Conservation (phyloP, 2,888 invertebrate species). For the Tholera decimalis region DNA sequence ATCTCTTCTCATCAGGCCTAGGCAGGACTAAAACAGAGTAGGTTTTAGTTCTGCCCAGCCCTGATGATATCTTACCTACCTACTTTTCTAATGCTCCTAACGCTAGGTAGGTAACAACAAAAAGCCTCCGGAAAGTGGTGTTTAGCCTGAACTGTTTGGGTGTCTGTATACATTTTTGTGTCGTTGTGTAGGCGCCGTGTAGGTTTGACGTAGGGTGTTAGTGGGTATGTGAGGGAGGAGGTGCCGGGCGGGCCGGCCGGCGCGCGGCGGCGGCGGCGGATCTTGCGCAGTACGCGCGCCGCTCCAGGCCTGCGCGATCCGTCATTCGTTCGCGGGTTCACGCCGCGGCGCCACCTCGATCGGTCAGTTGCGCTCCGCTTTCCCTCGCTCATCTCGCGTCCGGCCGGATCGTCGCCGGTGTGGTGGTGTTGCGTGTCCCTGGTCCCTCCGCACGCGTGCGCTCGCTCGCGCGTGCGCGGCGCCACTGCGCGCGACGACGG, state of each 20-base stretch:
- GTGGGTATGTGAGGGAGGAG: constrained; percentile 77
- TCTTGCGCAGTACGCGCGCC: constrained; percentile 82
- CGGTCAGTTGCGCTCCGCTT: constrained; percentile 59
- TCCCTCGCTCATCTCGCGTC: constrained; percentile 57
- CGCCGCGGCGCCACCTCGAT: constrained; percentile 81
- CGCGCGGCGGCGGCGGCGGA: constrained; percentile 66
- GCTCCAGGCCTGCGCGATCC: constrained; percentile 81
- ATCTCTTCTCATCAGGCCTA: neutral
- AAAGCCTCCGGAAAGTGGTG: constrained; percentile 1
- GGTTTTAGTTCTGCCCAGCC: neutral
- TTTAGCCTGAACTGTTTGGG: constrained; percentile 11
- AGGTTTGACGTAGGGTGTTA: constrained; percentile 77
- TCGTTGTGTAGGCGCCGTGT: constrained; percentile 56
- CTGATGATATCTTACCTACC: neutral
- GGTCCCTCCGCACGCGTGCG: constrained; percentile 84
- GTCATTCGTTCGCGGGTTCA: constrained; percentile 87
- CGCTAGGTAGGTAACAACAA: neutral
- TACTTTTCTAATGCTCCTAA: neutral
- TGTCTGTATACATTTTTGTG: constrained; percentile 33
- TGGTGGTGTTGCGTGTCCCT: constrained; percentile 75
- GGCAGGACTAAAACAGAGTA: neutral
- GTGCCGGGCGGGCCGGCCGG: constrained; percentile 65
- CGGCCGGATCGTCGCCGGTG: constrained; percentile 64
- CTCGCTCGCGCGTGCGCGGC: constrained; percentile 88
- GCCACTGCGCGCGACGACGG: constrained; percentile 89